Base-by-base conservation (phyloP, 2,113 vertebrate genomes). In the Neolamprologus modestus region DNA sequence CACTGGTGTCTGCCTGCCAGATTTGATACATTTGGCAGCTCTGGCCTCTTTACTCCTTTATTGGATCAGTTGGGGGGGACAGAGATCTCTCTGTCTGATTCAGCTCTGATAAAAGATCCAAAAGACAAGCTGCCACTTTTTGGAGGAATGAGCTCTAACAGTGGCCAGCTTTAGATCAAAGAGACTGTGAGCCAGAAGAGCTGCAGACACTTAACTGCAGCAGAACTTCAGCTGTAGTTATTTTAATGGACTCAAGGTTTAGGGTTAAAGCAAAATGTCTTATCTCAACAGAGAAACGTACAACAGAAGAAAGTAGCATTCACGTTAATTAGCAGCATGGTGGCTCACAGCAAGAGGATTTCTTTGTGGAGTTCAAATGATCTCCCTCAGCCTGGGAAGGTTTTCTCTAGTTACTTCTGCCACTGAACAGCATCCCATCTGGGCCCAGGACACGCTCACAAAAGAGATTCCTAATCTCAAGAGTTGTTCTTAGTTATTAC, bases 21-120 rank as follows among this genome's bases (percentile, higher is more conserved):
- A 66, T 68, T 85, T 86, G 26, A 81, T 61, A 82, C 55, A 53
- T 83, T 87, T 88, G 88, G 90, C 87, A 82, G 82, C 82, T 84
- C 73, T 6, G 71, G 26, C 71, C 13, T 87, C 66, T 86, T 79
- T 79, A 82, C 78, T 76, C 76, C 53, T 33, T 86, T 59, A 80
- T 42, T 92, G 76, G 89, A 87, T 92, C 86, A 71, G 55, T 84
- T 57, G 37, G 37, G 81, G 33, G n/a, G 26, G 37, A 85, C 86
- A 79, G 45, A 84, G 66, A 78, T 82, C 81, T 45, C 47, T 68
- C 26, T 59, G 83, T 84, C 61, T 42, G 81, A 90, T 88, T 88
- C 68, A 83, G 54, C 83, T 63, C 68, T 21, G 81, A 89, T 80
- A 63, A 82, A 87, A 87, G 81, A 85, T 82, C 88, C 82, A 85